A percentile compares a stretch with the other conserved stretches of the same genome.
Evolutionary conservation across 2,113 vertebrate species (phyloP).

Genomic region (Cyphomyrus plagiostoma): DNA sequence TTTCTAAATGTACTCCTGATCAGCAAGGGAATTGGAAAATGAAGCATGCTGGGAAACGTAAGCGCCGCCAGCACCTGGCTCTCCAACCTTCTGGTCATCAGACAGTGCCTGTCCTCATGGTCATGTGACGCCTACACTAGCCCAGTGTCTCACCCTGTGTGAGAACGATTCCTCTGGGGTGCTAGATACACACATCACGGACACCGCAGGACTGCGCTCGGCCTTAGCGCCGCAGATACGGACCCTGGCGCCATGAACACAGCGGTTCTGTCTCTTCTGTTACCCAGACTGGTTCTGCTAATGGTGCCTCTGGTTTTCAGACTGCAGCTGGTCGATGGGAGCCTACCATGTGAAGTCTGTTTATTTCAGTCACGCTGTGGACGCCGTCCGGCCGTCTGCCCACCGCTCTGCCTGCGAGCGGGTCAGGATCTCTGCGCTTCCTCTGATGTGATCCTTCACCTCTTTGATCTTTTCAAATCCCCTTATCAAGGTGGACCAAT

Average conservation of each 20-base stretch:
- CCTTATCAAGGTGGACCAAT: background rate
- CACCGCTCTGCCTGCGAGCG: background rate
- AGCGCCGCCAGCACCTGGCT: background rate
- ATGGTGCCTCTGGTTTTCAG: background rate
- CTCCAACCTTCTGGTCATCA: background rate
- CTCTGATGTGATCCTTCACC: constrained; percentile 1
- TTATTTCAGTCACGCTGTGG: background rate
- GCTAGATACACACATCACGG: background rate
- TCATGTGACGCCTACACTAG: background rate
- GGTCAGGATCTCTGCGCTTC: background rate
- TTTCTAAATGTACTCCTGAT: constrained; percentile 59
- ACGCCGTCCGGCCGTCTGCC: background rate
- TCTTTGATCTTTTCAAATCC: constrained; percentile 8
- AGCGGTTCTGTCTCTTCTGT: background rate
- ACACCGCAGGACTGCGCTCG: background rate
- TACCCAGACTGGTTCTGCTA: background rate
- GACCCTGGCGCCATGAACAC: background rate
- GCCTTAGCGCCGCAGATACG: background rate
- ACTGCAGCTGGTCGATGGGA: background rate
- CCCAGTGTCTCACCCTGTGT: background rate
- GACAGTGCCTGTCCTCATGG: background rate
- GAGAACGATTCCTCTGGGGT: background rate
- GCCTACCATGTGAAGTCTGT: background rate
- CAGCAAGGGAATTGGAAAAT: constrained; percentile 57
- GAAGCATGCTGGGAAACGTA: constrained; percentile 45